Conservation (phyloP, 2,888 invertebrate species). For the Crepidodera aurea region DNA sequence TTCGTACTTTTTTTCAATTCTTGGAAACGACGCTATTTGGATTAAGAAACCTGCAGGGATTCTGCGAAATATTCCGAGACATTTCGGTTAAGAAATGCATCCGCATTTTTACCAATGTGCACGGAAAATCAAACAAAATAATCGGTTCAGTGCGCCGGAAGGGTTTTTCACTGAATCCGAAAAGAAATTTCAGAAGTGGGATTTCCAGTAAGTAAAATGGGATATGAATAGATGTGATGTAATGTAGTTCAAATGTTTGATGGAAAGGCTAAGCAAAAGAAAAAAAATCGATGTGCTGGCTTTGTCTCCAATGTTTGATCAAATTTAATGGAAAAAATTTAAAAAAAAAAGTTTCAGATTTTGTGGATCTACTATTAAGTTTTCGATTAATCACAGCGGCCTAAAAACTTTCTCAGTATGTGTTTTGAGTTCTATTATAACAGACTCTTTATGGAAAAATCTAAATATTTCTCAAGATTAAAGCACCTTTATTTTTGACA, state of each 20-base stretch:
- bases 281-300: no score
- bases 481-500: no score
- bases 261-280: background rate
- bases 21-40: background rate
- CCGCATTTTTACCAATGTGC: conserved; percentile 35
- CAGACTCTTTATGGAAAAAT: no score
- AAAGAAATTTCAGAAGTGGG: conserved; percentile 14
- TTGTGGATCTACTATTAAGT: no score
- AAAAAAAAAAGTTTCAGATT: no score
- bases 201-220: conserved; percentile 26
- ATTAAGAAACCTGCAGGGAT: background rate
- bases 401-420: no score
- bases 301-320: no score
- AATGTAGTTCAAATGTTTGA: background rate
- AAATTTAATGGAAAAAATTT: no score
- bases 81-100: conserved; percentile 34
- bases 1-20: no score
- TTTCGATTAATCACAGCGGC: no score
- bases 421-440: no score
- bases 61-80: background rate
- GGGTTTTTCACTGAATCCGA: conserved; percentile 28
- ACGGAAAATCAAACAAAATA: conserved; percentile 51
- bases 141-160: conserved; percentile 45
- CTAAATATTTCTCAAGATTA: no score
- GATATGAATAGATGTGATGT: background rate